Base-by-base conservation (phyloP, 1,140 invertebrate species). In the Lineus longissimus region DNA sequence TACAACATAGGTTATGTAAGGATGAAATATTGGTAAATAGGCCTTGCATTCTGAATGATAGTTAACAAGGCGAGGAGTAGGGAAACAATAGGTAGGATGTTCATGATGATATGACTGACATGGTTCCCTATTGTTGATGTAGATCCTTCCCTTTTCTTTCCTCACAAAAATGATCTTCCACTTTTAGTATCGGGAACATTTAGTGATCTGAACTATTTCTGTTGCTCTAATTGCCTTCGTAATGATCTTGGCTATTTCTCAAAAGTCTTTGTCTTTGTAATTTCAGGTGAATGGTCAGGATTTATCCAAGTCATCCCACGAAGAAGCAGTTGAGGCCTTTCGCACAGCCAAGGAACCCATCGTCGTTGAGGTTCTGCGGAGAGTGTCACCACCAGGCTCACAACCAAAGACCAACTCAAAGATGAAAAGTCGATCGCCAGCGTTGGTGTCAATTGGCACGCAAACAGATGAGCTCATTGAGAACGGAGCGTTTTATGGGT, bases 301-400 rank as follows among this genome's bases (percentile, higher is more conserved):
- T 78, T 84, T 90, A 64, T 88, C 87, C 67, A 76, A 81, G 40
- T 76, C 81, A 13, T 85, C 85, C 70, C 88, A 89, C 78, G 86
- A 87, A 75, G 89, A 90, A 74, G 88, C 88, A 36, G 87, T 90
- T 62, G 85, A 86, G 73, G 87, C 86, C 69, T 90, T 90, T 81
- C 84, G 87, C 66, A 84, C 85, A 65, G 87, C 88, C 15, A 83
- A 87, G 69, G 89, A 90, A 75, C 88, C 88, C 55, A 88, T 90
- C 70, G 83, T 88, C 62, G 88, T 90, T 31, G 87, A 89, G 78
- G 87, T 90, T 25, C 80, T 88, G 36, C 82, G 88, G 58, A 83
- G 86, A 31, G 36, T 22, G 19, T 22, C 33, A 33, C 55, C 43
- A 29, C n/a, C 62, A 6, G 25, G 33, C 43, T 55, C 43, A 51